Conservation (phyloP, 2,113 vertebrate genomes). For the Onychorhynchus coronatus region DNA sequence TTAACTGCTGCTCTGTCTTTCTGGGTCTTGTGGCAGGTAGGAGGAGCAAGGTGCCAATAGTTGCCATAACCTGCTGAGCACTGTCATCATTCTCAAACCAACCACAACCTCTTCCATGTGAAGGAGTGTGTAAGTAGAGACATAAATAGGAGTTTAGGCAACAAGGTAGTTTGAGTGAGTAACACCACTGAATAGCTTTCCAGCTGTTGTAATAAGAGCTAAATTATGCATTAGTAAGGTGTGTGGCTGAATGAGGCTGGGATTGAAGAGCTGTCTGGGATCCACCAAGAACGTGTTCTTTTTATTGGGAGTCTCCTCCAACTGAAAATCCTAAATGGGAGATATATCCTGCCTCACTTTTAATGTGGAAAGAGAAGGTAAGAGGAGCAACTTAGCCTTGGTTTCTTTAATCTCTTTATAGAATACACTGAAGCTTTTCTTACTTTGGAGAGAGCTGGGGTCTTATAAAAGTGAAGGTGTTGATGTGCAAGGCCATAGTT, state of each 20-base stretch:
- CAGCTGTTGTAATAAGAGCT: neutral
- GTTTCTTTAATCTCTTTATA: neutral
- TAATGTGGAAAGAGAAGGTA: neutral
- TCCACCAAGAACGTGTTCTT: neutral
- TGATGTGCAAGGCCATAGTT: neutral
- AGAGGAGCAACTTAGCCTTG: neutral
- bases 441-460: neutral
- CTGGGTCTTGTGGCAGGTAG: neutral
- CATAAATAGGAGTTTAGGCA: neutral
- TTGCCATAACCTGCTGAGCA: neutral
- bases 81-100: neutral
- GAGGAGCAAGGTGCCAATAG: neutral
- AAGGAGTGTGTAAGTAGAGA: neutral
- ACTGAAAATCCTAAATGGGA: neutral
- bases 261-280: neutral
- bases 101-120: neutral
- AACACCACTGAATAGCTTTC: neutral
- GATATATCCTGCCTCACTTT: neutral
- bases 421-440: neutral
- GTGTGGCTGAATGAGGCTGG: neutral
- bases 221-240: neutral
- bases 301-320: neutral
- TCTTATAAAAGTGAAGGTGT: neutral
- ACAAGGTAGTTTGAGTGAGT: neutral
- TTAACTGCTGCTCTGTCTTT: neutral